Evolutionary conservation across 2,113 vertebrate genomes (phyloP), one percentile per base, ranked within the genome.

Genomic region (Probosciger aterrimus): DNA sequence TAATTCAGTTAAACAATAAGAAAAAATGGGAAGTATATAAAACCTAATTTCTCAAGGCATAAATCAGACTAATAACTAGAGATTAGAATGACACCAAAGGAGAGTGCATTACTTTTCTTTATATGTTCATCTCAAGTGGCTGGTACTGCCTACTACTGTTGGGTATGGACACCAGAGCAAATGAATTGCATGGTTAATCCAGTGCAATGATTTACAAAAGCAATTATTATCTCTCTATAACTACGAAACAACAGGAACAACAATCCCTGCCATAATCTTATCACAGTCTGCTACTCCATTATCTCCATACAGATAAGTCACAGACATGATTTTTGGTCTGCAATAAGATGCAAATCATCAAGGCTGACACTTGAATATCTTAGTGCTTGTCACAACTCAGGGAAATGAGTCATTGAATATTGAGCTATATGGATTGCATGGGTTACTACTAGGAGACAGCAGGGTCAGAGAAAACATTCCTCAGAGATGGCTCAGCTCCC

Each of bases 151-250:
- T 64, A 5, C 39, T 50, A 6, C 19, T 76, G 33, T 25, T 59
- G 16, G 24, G 43, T 43, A 43, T 4, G 23, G 43, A 73, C 30
- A 47, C 14, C 18, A 49, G 23, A 22, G 10, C 7, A 75, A 46
- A 60, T 0, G 2, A 18, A 30, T 25, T 10, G 2, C 31, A 30
- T 5, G 10, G 27, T 10, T 27, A 67, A 63, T 20, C 8, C 57
- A 49, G 10, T 33, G 16, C 31, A 50, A 18, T 9, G n/a, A 49
- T 85, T 84, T 33, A 74, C 33, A 46, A 57, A 62, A 46, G 13
- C 16, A 55, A 25, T 43, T 30, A 39, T 13, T 5, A 33, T 50
- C 14, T 23, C 46, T 57, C 17, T 49, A 6, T 52, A 60, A 31
- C 37, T 73, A 31, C 28, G 35, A 50, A 77, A n/a, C 15, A 43